Base-by-base conservation (phyloP, 2,113 vertebrate species). In the Alectura lathami region DNA sequence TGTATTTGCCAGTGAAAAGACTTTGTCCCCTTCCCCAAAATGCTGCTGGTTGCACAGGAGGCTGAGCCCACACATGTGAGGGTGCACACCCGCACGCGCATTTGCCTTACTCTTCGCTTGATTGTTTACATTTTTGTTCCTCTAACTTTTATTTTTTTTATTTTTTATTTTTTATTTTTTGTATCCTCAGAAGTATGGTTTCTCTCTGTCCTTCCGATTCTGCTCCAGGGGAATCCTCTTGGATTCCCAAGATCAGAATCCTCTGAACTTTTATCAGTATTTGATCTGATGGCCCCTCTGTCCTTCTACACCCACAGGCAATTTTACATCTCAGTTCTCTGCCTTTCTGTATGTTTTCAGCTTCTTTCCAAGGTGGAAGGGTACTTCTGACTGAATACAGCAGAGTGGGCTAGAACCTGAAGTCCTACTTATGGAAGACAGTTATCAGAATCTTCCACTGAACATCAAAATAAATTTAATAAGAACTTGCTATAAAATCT, bases 331-430 rank as follows among this genome's bases (percentile, higher is more conserved):
- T 94, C 50, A 27, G 56, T 84, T 94, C 73, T 93, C 18, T 73
- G 80, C 86, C 86, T 48, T 92, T 93, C 78, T 85, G 16, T 62
- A 23, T 87, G 54, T 47, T 43, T 88, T 83, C 69, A 76, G 3
- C 60, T 92, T 89, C 83, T 83, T 95, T 96, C 73, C 80, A 38
- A 34, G 84, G 75, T 3, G 75, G 93, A 95, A 69, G 34, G 67
- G 67, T 72, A 34, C 54, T 84, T 62, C 79, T 75, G 66, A 51
- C 81, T 88, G 67, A 3, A 3, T 38, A 60, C 13, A 51, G 26
- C 86, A 72, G 72, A 82, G 43, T 63, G 62, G 85, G 92, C 87
- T 96, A 91, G 96, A 96, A 91, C 75, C 56, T 69, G 20, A 67
- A 93, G 72, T 93, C 83, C 57, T 88, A 8, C 50, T 88, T 94